A percentile compares a stretch with the other conserved stretches of the same genome.
Evolutionary conservation across 2,888 invertebrate genomes (phyloP).

Genomic region (Rhamnusium bicolor): DNA sequence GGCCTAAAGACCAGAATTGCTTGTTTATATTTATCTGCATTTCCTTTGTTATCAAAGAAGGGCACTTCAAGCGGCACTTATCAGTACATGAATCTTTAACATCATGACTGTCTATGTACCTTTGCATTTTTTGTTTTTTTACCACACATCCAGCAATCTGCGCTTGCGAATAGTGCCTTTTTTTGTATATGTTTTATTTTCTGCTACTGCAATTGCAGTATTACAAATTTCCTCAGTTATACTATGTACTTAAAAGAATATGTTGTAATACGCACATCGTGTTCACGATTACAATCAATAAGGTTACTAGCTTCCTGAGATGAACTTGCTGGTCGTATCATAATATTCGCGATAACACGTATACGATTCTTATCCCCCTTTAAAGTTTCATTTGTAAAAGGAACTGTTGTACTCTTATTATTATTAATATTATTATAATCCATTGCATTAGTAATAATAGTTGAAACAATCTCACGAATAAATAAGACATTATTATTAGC

Average conservation of each 20-base stretch:
- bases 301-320: not conserved
- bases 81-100: too few species aligned
- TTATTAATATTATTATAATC: slow-evolving; percentile 7
- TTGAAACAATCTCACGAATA: not conserved
- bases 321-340: not conserved
- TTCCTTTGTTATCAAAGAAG: slow-evolving; percentile 1
- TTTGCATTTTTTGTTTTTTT: slow-evolving; percentile 1
- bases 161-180: slow-evolving; percentile 1
- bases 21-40: not conserved
- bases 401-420: not conserved
- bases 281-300: not conserved
- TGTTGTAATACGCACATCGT: not conserved
- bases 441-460: not conserved
- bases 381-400: slow-evolving; percentile 7
- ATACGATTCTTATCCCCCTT: slow-evolving; percentile 2
- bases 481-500: slow-evolving; percentile 1
- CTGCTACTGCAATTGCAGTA: not conserved
- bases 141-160: slow-evolving; percentile 2
- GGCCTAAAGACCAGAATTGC: not conserved
- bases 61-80: slow-evolving; percentile 2
- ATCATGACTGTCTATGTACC: not conserved
- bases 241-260: not conserved
- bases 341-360: not conserved
- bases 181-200: not conserved
- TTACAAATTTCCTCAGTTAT: not conserved